Evolutionary conservation across 1,140 invertebrate species (phyloP), one percentile per base, ranked within the genome.

Genomic region (Pseudomyrmex sp.): DNA sequence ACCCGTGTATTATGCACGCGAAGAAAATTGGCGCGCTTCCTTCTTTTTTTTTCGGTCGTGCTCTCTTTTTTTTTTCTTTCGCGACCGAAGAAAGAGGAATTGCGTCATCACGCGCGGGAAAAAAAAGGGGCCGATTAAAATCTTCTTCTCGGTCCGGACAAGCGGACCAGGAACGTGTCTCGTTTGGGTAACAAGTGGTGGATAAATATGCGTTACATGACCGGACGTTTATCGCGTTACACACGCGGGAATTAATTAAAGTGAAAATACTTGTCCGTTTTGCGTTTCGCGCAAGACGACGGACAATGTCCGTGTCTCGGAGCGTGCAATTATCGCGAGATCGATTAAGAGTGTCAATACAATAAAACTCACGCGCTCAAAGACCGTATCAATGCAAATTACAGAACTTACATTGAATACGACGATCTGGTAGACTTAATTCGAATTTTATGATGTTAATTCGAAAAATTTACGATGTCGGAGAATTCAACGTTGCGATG

Each of bases 131-230:
- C 26, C 66, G 87, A 88, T 88, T 86, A 85, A 88, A 88, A 90
- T 90, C 89, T 62, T 63, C 63, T 72, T 59, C 35, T 35, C 35
- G 35, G 76, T 56, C 52, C 82, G 88, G 35, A 87, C 88, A 80
- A 89, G 56, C 54, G 63, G 35, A 58, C 80, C 89, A 83, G 82
- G 70, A 66, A 84, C 80, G 74, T 50, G 82, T 61, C 73, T 83
- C 66, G 73, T 79, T 88, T 79, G 82, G 77, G 85, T 90, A 90
- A 90, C 83, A 90, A 90, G 88, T 88, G 79, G 74, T 68, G 80
- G 66, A 79, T 86, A 82, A 79, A 68, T 76, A 75, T 20, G 65
- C 73, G 68, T 77, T 86, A 73, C 84, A 83, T 62, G 58, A 75
- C 12, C 72, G 52, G 35, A 18, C 69, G 54, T 86, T 72, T 82